Evolutionary conservation across 2,797 vertebrate species (phyloP).

Genomic region (Hypotaenidia okinawae): DNA sequence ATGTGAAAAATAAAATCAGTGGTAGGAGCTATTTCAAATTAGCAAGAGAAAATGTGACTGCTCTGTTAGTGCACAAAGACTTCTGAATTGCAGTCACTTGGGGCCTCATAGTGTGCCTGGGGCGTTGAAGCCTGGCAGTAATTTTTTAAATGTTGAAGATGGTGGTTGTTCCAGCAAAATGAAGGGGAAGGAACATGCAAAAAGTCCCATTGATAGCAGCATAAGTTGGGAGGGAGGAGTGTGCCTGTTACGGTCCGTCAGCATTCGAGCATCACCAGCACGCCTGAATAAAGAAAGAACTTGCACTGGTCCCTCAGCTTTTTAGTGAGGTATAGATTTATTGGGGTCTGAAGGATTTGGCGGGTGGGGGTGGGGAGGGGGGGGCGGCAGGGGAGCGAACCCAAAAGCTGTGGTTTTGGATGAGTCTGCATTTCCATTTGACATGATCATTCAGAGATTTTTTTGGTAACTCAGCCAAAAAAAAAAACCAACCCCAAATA

Average conservation of each 20-base stretch:
- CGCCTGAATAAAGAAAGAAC: conserved; percentile 5
- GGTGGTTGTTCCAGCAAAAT: not conserved
- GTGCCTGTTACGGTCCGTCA: not conserved
- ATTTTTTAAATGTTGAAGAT: not conserved
- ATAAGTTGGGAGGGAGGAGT: not conserved
- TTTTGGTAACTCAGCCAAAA: conserved; percentile 46
- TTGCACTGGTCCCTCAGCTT: conserved; percentile 51
- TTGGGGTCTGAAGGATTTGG: not conserved
- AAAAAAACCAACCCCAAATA: not conserved
- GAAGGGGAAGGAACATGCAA: not conserved
- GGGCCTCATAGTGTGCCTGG: not conserved
- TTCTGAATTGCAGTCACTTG: not conserved
- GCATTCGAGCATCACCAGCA: not conserved
- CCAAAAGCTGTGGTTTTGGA: conserved; percentile 45
- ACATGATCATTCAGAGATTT: conserved; percentile 35
- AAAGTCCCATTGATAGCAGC: not conserved
- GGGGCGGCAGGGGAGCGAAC: no score
- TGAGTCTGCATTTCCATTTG: conserved; percentile 58
- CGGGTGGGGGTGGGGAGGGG: no score
- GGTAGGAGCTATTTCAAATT: not conserved
- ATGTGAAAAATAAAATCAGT: not conserved
- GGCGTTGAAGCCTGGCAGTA: not conserved
- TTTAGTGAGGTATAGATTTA: conserved; percentile 36
- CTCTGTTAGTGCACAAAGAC: not conserved
- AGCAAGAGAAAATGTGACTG: not conserved